Evolutionary conservation across 2,888 invertebrate species (phyloP).

Genomic region (Caenorhabditis sulstoni): DNA sequence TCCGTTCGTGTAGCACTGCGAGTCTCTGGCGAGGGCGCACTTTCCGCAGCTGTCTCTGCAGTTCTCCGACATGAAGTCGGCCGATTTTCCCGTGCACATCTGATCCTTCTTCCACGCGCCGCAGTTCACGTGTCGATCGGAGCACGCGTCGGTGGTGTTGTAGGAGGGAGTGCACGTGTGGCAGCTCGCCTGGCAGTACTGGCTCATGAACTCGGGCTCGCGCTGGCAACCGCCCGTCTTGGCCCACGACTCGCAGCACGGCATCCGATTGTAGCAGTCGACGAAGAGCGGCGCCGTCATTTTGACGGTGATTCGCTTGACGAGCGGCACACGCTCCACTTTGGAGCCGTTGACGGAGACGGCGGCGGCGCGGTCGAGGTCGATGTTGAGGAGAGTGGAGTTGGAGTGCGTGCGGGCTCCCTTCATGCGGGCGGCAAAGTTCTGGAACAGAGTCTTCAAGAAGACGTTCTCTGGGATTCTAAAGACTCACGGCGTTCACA

Average conservation of each 20-base stretch:
- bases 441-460: slow-evolving; percentile 27
- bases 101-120: slow-evolving; percentile 62
- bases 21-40: slow-evolving; percentile 61
- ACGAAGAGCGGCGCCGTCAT: slow-evolving; percentile 72
- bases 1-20: slow-evolving; percentile 65
- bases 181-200: slow-evolving; percentile 77
- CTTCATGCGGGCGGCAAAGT: slow-evolving; percentile 64
- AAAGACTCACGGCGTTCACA: slow-evolving; percentile 65
- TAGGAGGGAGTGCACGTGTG: slow-evolving; percentile 72
- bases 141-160: slow-evolving; percentile 74
- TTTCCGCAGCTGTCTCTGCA: slow-evolving; percentile 75
- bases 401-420: slow-evolving; percentile 54
- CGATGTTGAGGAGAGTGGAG: slow-evolving; percentile 30
- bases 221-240: slow-evolving; percentile 71
- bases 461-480: background rate
- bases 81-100: slow-evolving; percentile 69
- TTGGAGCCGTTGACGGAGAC: slow-evolving; percentile 55
- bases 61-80: slow-evolving; percentile 78
- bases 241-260: slow-evolving; percentile 79
- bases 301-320: slow-evolving; percentile 56
- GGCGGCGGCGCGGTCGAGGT: slow-evolving; percentile 33
- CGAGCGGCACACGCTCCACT: slow-evolving; percentile 43
- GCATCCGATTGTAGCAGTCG: slow-evolving; percentile 77
- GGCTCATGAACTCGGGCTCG: slow-evolving; percentile 76
- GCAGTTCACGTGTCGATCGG: slow-evolving; percentile 77